Percentiles rank a stretch among this genome's conserved stretches.
Evolutionary conservation across 1,140 invertebrate genomes (phyloP).

Genomic region (Drosophila bocki): DNA sequence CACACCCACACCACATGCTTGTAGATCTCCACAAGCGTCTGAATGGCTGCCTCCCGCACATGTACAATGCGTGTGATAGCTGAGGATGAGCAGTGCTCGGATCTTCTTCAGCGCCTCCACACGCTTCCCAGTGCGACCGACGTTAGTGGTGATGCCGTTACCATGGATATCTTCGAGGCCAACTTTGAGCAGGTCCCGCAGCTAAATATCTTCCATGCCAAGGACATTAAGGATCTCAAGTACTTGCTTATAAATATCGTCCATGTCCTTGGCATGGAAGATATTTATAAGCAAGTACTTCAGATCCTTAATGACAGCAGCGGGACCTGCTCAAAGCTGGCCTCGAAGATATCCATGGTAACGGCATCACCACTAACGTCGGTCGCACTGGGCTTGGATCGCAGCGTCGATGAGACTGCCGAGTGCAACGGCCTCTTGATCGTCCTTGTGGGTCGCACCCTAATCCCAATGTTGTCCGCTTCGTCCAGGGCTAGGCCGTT

Average conservation of each 20-base stretch:
- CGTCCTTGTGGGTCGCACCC: slow-evolving; percentile 73
- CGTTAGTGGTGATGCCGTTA: slow-evolving; percentile 88
- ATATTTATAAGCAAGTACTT: no score
- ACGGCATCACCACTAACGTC: slow-evolving; percentile 88
- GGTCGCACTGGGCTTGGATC: slow-evolving; percentile 46
- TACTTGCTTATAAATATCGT: slow-evolving; percentile 92
- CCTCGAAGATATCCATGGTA: slow-evolving; percentile 94
- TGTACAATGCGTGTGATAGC: slow-evolving; percentile 90
- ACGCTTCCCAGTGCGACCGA: slow-evolving; percentile 92
- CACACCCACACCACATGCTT: slow-evolving; percentile 90
- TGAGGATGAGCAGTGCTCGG: slow-evolving; percentile 92
- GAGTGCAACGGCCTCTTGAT: slow-evolving; percentile 75
- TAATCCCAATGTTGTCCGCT: slow-evolving; percentile 63
- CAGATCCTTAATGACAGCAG: no score
- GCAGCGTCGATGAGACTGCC: slow-evolving; percentile 37
- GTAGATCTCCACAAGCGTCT: slow-evolving; percentile 95
- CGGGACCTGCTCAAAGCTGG: slow-evolving; percentile 94
- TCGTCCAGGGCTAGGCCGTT: slow-evolving; percentile 69
- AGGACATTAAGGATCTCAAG: slow-evolving; percentile 91
- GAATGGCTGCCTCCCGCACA: slow-evolving; percentile 95
- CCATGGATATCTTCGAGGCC: slow-evolving; percentile 94
- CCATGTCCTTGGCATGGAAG: slow-evolving; percentile 93
- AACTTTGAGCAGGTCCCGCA: slow-evolving; percentile 94
- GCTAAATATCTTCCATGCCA: slow-evolving; percentile 92
- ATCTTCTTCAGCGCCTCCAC: slow-evolving; percentile 95